Conservation (phyloP, 2,888 invertebrate species). For the Scaptomyza cyrtandrae region DNA sequence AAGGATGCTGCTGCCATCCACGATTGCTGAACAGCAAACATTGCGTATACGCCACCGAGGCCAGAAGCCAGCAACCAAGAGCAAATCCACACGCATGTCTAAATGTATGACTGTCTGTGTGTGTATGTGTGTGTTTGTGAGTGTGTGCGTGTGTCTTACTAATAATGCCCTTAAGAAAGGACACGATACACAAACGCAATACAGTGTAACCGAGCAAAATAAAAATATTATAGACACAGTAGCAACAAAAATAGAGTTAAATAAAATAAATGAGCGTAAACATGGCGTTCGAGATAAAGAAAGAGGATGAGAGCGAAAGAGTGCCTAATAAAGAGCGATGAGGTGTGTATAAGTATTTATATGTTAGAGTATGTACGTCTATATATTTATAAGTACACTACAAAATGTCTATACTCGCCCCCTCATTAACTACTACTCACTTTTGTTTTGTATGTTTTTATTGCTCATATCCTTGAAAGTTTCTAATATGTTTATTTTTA, state of each 20-base stretch:
- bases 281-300: constrained; percentile 12
- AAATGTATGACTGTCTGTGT: constrained; percentile 3
- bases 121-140: neutral
- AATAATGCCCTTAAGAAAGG: constrained; percentile 70
- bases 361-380: constrained; percentile 4
- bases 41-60: constrained; percentile 71
- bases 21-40: constrained; percentile 38
- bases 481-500: constrained; percentile 71
- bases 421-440: neutral
- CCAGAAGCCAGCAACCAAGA: constrained; percentile 66
- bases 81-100: constrained; percentile 52
- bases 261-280: constrained; percentile 57
- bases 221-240: constrained; percentile 45
- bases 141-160: constrained; percentile 56
- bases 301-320: neutral
- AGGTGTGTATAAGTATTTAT: constrained; percentile 46
- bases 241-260: constrained; percentile 53
- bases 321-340: constrained; percentile 46
- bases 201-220: constrained; percentile 28
- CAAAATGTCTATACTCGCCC: constrained; percentile 7
- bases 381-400: constrained; percentile 36
- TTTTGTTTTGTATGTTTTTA: constrained; percentile 54
- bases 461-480: constrained; percentile 73
- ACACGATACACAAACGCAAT: constrained; percentile 51
- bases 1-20: constrained; percentile 56